Evolutionary conservation across 2,113 vertebrate species (phyloP).

Genomic region (Brienomyrus brachyistius): DNA sequence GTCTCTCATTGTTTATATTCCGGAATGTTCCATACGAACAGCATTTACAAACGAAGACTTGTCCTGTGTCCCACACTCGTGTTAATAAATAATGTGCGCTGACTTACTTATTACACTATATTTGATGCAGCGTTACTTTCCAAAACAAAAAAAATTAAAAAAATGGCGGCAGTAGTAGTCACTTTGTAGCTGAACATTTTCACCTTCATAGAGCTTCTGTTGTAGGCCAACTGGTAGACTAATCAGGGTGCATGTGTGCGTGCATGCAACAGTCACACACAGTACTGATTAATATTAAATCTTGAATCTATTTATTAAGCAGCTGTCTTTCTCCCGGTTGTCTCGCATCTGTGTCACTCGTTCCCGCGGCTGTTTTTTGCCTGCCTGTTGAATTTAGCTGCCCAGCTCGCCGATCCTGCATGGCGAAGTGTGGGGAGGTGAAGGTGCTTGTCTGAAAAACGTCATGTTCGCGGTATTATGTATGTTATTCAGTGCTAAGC

Average conservation of each 20-base stretch:
- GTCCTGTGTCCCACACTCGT: neutral
- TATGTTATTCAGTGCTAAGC: neutral
- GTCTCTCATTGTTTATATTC: neutral
- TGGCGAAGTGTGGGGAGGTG: neutral
- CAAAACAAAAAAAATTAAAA: neutral
- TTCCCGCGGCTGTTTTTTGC: neutral
- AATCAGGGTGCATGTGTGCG: conserved; percentile 12
- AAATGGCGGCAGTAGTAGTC: neutral
- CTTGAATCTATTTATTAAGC: conserved; percentile 6
- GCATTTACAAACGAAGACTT: neutral
- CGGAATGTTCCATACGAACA: neutral
- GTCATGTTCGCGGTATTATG: neutral
- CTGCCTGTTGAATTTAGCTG: neutral
- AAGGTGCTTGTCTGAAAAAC: neutral
- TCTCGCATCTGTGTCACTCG: neutral
- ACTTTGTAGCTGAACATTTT: neutral
- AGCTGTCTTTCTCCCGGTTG: neutral
- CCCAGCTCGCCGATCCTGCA: neutral
- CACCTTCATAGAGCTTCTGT: neutral
- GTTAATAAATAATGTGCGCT: neutral
- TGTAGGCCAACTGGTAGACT: neutral
- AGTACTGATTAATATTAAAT: conserved; percentile 15
- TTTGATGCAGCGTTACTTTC: neutral
- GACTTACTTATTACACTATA: neutral
- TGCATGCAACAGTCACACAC: conserved; percentile 4